phyloP scores from a whole-genome alignment of 2,113 vertebrate genomes.

The Bos javanicus region DNA sequence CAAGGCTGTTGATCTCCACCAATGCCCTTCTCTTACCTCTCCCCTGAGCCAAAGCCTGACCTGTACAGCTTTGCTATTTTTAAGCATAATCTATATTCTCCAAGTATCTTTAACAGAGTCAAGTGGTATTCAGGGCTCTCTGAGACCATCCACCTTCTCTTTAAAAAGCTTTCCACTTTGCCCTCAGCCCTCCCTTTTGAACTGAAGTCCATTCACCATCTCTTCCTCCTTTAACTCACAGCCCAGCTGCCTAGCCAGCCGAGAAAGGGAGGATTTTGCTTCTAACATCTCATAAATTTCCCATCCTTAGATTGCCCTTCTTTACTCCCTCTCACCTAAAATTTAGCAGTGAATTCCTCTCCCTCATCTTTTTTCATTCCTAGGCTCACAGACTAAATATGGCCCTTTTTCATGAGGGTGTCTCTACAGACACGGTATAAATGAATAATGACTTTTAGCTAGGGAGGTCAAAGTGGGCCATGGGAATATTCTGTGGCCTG shows the following conservation, averaged over 20 bases:
- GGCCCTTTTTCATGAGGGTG: background rate
- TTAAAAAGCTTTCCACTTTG: background rate
- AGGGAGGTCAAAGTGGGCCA: background rate
- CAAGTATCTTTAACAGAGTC: conserved; percentile 41
- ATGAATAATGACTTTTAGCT: background rate
- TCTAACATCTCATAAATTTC: background rate
- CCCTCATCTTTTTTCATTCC: background rate
- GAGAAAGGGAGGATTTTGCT: background rate
- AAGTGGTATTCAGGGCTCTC: conserved; percentile 9
- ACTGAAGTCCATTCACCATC: background rate
- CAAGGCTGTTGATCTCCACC: conserved; percentile 13
- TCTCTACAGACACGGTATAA: background rate
- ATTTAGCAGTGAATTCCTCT: background rate
- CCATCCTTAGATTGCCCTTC: background rate
- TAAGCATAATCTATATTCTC: conserved; percentile 49
- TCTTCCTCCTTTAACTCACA: background rate
- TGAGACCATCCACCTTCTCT: background rate
- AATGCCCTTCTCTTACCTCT: background rate
- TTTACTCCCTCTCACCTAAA: background rate
- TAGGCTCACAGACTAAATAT: background rate
- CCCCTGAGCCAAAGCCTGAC: background rate
- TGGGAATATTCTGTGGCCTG: background rate
- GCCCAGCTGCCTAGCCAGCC: background rate
- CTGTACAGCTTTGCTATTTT: conserved; percentile 27
- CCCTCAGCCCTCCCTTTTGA: background rate